phyloP scores from a whole-genome alignment of 2,113 vertebrate species.

The Antigone vipio region DNA sequence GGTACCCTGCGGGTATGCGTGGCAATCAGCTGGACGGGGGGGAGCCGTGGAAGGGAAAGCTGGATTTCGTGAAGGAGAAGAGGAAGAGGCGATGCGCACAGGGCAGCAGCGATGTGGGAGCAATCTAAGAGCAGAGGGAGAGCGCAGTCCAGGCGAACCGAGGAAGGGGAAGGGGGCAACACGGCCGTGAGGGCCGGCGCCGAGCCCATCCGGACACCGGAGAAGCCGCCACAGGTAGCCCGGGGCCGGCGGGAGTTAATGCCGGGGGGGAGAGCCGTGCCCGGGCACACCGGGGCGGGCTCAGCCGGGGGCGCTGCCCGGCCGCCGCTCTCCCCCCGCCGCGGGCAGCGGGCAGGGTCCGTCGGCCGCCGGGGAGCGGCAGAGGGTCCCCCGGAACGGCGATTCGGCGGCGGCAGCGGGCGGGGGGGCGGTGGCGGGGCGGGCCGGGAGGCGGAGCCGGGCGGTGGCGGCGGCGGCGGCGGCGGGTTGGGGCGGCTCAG shows the following conservation, averaged over 20 bases:
- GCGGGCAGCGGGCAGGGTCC: not conserved
- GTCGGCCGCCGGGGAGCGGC: not conserved
- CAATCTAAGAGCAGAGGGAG: not conserved
- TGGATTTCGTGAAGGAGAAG: too few species aligned
- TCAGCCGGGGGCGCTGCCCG: too few species aligned
- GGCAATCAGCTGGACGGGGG: not conserved
- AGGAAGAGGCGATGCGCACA: not conserved
- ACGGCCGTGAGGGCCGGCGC: not conserved
- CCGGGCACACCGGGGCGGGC: not conserved
- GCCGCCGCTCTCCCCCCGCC: too few species aligned
- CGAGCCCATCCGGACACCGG: not conserved
- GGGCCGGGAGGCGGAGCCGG: not conserved
- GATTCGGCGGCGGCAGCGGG: not conserved
- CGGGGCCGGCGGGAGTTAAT: too few species aligned
- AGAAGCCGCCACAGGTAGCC: not conserved
- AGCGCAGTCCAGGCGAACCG: not conserved
- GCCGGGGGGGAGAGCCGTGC: not conserved
- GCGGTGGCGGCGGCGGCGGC: constrained; percentile 14
- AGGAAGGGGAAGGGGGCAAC: not conserved
- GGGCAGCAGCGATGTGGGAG: not conserved
- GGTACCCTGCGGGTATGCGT: not conserved
- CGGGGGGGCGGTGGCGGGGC: not conserved
- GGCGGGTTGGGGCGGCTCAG: not conserved
- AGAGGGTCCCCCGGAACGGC: not conserved
- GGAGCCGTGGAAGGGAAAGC: not conserved